phyloP scores from a whole-genome alignment of 2,797 vertebrate genomes.

The Rhadinocentrus ornatus region DNA sequence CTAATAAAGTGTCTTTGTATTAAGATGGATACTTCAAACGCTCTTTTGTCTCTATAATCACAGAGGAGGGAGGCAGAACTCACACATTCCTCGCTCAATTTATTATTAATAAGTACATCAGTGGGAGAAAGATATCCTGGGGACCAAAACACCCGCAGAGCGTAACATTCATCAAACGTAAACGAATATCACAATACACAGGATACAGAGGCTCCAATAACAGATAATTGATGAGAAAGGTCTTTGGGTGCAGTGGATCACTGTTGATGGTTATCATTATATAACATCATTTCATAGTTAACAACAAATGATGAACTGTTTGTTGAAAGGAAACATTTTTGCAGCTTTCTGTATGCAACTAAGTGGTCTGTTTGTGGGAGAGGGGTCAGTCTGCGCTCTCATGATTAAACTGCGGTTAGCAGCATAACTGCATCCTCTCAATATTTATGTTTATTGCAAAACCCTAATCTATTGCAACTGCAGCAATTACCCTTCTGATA shows the following conservation, averaged over 20 bases:
- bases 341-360: constrained; percentile 72
- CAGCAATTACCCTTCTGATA: constrained; percentile 73
- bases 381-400: constrained; percentile 50
- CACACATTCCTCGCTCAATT: constrained; percentile 87
- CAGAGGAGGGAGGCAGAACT: constrained; percentile 85
- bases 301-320: constrained; percentile 72
- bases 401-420: constrained; percentile 74
- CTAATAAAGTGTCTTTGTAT: constrained; percentile 88
- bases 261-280: constrained; percentile 79
- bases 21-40: constrained; percentile 87
- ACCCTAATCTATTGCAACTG: constrained; percentile 65
- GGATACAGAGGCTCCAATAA: constrained; percentile 86
- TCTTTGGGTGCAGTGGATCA: constrained; percentile 78
- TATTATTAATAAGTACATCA: constrained; percentile 91
- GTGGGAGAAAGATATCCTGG: constrained; percentile 84
- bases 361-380: constrained; percentile 60
- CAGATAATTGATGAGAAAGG: constrained; percentile 85
- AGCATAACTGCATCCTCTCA: constrained; percentile 64
- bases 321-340: constrained; percentile 65
- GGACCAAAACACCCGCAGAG: constrained; percentile 83
- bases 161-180: constrained; percentile 86
- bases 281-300: constrained; percentile 78
- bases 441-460: constrained; percentile 48
- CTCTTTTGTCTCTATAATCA: constrained; percentile 87
- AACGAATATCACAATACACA: constrained; percentile 86